A percentile compares a stretch with the other conserved stretches of the same genome.
phyloP scores from a whole-genome alignment of 1,140 invertebrate genomes.

The Pseudoatta argentina region DNA sequence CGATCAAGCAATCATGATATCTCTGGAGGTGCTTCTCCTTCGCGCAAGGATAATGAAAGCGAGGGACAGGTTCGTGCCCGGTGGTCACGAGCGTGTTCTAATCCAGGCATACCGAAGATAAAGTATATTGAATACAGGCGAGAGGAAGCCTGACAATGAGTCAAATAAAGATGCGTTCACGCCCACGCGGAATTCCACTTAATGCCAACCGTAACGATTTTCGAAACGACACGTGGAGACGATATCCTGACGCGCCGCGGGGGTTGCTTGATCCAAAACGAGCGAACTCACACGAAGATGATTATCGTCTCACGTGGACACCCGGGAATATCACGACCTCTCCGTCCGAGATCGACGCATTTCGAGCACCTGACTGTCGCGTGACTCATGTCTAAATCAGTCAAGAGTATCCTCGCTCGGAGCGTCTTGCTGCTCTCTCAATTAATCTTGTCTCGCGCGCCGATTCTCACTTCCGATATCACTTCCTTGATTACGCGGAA shows the following conservation, averaged over 20 bases:
- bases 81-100: constrained; percentile 42
- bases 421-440: constrained; percentile 22
- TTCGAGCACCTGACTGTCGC: constrained; percentile 57
- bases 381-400: constrained; percentile 70
- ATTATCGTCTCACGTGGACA: constrained; percentile 56
- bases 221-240: constrained; percentile 51
- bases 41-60: constrained; percentile 17
- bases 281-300: constrained; percentile 62
- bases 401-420: constrained; percentile 31
- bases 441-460: constrained; percentile 26
- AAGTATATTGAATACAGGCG: constrained; percentile 19
- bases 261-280: constrained; percentile 55
- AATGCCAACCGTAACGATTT: constrained; percentile 66
- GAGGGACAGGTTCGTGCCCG: background rate
- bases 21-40: background rate
- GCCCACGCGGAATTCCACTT: constrained; percentile 49
- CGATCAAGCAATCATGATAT: constrained; percentile 31
- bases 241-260: constrained; percentile 41
- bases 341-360: constrained; percentile 69
- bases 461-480: constrained; percentile 13
- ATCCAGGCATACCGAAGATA: constrained; percentile 59
- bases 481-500: background rate
- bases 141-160: constrained; percentile 62
- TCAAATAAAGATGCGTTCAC: constrained; percentile 65
- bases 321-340: constrained; percentile 35